These are phyloP conservation scores for Phyllotis vaccarum DNA, from an alignment of 2,797 vertebrate species.

Conservation along the genomic window DNA sequence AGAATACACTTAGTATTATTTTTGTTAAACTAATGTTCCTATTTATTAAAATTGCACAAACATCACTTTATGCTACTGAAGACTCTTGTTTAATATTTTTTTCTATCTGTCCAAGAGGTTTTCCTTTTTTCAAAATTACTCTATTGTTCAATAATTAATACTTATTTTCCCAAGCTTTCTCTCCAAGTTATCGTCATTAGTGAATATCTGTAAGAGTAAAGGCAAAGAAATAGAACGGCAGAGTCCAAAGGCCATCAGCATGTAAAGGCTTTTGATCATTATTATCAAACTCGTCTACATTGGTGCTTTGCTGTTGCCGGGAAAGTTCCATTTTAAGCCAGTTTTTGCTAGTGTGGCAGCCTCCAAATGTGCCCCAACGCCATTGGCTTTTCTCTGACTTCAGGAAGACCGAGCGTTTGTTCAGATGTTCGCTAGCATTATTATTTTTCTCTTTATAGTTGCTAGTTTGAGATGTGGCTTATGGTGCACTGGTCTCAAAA, in stretches of 20 bases:
- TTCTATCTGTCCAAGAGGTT: neutral
- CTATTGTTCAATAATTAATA: neutral
- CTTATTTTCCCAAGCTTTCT: neutral
- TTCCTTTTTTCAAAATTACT: neutral
- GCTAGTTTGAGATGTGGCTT: neutral
- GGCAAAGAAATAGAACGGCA: conserved; percentile 20
- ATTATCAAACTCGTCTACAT: neutral
- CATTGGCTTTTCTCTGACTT: neutral
- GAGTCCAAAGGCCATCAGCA: neutral
- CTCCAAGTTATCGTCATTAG: neutral
- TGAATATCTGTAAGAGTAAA: neutral
- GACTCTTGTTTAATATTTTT: neutral
- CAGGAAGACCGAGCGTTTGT: neutral
- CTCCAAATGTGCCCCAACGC: neutral
- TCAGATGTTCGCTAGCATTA: neutral
- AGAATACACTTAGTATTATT: neutral
- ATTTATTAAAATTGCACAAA: conserved; percentile 6
- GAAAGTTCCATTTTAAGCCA: neutral
- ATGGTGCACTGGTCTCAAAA: neutral
- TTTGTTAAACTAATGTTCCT: neutral
- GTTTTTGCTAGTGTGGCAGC: neutral
- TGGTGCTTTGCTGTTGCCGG: neutral
- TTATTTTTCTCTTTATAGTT: conserved; percentile 31
- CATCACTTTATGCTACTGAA: neutral
- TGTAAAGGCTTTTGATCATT: neutral